phyloP scores from a whole-genome alignment of 1,140 invertebrate species.

The Caerostris darwini region DNA sequence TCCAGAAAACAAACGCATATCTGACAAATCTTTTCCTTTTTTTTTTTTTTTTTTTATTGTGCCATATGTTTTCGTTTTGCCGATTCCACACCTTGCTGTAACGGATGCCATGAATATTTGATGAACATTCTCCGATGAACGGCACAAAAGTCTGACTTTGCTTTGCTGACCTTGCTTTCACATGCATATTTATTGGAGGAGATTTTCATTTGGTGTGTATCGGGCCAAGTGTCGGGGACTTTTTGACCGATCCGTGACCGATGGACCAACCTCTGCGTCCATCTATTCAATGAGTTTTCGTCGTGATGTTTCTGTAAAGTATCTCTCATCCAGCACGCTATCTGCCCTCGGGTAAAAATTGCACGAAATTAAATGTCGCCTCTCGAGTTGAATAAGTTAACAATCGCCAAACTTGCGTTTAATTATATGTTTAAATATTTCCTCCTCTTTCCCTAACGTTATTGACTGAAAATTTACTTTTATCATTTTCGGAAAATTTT shows the following conservation, averaged over 20 bases:
- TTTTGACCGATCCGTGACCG: constrained; percentile 39
- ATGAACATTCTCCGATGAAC: not conserved
- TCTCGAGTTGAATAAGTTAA: not conserved
- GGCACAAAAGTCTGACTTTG: not conserved
- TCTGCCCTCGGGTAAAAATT: constrained; percentile 17
- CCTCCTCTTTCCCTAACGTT: too few relatives aligned
- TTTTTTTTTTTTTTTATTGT: too few relatives aligned
- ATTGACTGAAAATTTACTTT: too few relatives aligned
- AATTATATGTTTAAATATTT: too few relatives aligned
- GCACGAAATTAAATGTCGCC: not conserved
- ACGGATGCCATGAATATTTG: constrained; percentile 38
- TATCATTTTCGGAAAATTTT: too few relatives aligned
- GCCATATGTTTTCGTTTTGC: not conserved
- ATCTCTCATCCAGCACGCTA: not conserved
- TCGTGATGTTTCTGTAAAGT: constrained; percentile 9
- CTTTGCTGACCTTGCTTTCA: not conserved
- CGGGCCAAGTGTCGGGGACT: constrained; percentile 24
- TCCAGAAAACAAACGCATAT: not conserved
- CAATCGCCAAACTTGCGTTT: too few relatives aligned
- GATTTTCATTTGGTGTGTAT: constrained; percentile 56
- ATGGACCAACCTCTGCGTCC: constrained; percentile 39
- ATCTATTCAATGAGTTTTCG: constrained; percentile 43
- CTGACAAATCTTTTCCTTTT: not conserved
- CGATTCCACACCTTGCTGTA: not conserved
- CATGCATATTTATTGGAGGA: not conserved